Base-by-base conservation (phyloP, 2,888 invertebrate species). In the Conchocele bisecta region DNA sequence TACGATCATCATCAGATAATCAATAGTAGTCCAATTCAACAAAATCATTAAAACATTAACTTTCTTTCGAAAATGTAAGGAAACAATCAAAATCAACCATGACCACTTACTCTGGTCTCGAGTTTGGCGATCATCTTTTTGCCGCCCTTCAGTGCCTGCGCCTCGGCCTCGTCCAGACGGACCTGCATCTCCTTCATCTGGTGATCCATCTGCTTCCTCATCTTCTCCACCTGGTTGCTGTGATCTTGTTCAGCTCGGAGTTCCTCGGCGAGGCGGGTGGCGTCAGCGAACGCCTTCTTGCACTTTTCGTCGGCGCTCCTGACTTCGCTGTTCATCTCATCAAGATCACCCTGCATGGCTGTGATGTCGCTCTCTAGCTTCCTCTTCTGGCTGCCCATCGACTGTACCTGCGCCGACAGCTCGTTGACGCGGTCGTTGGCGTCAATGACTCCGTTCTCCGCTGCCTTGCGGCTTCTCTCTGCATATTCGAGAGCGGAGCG, bases 181-280 rank as follows among this genome's bases (percentile, higher is more conserved):
- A 97, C 95, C 76, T 90, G 90, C 92, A 99, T 94, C 92, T 99
- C 99, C 95, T 99, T 99, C 94, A 99, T 96, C 93, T 98, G 98
- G 91, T 95, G 95, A 93, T 99, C 99, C 86, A 99, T 95, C 74
- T 96, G 97, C 94, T 99, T 99, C 93, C 98, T 96, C 92, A 97
- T 94, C 93, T 98, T 98, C 94, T 99, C 99, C 92, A 98, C 97
- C 90, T 97, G 97, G 93, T 97, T 96, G 86, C 97, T 97, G 93
- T 99, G 99, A 91, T 99, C 99, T 93, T 99, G 99, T 93, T 99
- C 99, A 87, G 98, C 98, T 91, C 98, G 95, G 92, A 99, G 96
- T 92, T 99, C 99, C 92, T 99, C 99, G 84, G 98, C 98, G 79
- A 99, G 94, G 91, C 98, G 95, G 89, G 98, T 98, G 86, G 98